Evolutionary conservation across 2,888 invertebrate species (phyloP).

Genomic region (Leucophora obtusa): DNA sequence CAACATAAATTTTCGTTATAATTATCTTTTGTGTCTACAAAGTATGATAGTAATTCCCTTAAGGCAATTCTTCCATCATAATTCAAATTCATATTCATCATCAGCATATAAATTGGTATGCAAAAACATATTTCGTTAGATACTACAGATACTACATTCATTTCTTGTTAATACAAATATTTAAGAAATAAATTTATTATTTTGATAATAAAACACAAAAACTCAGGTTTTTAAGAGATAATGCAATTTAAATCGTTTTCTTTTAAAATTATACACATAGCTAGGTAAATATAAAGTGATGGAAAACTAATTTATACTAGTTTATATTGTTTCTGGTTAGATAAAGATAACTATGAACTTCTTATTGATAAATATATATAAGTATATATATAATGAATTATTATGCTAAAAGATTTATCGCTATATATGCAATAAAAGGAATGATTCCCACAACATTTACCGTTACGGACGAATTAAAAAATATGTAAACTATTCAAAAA

Average conservation of each 20-base stretch:
- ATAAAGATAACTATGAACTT: not conserved
- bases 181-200: constrained; percentile 10
- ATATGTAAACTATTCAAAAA: not conserved
- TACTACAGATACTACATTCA: not conserved
- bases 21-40: constrained; percentile 63
- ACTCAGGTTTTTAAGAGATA: not conserved
- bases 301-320: not conserved
- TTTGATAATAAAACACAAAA: not conserved
- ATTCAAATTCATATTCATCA: constrained; percentile 60
- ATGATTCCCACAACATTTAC: too few relatives aligned
- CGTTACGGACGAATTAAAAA: too few relatives aligned
- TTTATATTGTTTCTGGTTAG: not conserved
- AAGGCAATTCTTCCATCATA: constrained; percentile 44
- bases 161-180: constrained; percentile 24
- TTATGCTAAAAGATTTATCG: too few relatives aligned
- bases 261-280: not conserved
- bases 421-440: too few relatives aligned
- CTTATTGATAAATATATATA: not conserved
- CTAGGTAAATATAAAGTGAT: not conserved
- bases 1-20: constrained; percentile 61
- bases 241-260: not conserved
- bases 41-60: constrained; percentile 33
- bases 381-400: too few relatives aligned
- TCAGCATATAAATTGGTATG: constrained; percentile 62
- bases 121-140: not conserved